Evolutionary conservation across 1,140 invertebrate genomes (phyloP).

Genomic region (Drosophila rufa): DNA sequence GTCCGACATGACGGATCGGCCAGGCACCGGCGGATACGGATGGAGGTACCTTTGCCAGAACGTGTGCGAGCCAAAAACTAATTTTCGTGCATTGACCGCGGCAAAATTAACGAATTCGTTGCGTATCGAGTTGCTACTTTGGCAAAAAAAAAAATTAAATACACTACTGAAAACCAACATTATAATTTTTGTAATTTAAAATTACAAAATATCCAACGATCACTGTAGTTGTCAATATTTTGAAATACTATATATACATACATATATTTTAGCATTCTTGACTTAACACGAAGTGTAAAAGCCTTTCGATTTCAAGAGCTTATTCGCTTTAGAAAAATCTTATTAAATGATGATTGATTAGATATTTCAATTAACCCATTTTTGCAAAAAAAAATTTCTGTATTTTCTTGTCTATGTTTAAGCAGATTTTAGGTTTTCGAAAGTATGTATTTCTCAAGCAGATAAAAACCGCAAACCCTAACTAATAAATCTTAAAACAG

Average conservation of each 20-base stretch:
- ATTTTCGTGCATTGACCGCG: constrained; percentile 50
- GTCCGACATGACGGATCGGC: constrained; percentile 38
- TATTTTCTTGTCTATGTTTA: not conserved
- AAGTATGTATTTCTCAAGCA: not conserved
- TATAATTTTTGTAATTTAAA: constrained; percentile 1
- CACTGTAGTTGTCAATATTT: not conserved
- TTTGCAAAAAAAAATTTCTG: no score
- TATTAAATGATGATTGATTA: constrained; percentile 3
- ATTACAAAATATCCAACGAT: not conserved
- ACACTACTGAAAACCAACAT: not conserved
- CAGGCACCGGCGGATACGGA: constrained; percentile 3
- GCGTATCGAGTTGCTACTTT: constrained; percentile 34
- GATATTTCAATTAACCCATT: constrained; percentile 2
- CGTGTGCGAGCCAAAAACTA: constrained; percentile 40
- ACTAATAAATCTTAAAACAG: no score
- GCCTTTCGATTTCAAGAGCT: constrained; percentile 1
- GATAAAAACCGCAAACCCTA: not conserved
- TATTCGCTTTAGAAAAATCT: not conserved
- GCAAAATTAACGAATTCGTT: constrained; percentile 33
- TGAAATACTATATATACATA: not conserved
- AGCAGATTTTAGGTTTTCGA: not conserved
- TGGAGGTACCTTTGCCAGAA: constrained; percentile 15
- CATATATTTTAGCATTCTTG: not conserved
- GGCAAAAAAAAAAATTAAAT: not conserved
- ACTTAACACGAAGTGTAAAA: not conserved